Percentiles rank a stretch among this genome's conserved stretches.
phyloP scores from a whole-genome alignment of 2,888 invertebrate species.

The Cyaniris semiargus region DNA sequence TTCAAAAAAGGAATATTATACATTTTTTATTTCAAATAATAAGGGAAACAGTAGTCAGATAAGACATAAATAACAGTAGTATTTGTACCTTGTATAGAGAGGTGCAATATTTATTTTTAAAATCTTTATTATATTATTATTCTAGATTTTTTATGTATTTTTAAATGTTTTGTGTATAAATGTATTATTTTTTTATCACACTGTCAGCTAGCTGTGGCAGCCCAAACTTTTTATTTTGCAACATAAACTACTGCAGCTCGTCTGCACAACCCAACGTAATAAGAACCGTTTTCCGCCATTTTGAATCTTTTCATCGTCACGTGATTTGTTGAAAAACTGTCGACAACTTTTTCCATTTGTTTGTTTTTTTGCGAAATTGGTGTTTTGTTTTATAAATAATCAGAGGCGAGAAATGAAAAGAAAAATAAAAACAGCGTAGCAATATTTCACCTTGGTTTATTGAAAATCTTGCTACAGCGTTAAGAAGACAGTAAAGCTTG shows the following conservation, averaged over 20 bases:
- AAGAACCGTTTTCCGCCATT: neutral
- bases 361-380: neutral
- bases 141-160: too few relatives aligned
- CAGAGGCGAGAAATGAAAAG: neutral
- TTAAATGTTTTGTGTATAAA: too few relatives aligned
- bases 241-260: neutral
- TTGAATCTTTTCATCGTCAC: slow-evolving; percentile 7
- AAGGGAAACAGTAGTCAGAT: too few relatives aligned
- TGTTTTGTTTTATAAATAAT: slow-evolving; percentile 9
- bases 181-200: too few relatives aligned
- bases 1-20: too few relatives aligned
- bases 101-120: too few relatives aligned
- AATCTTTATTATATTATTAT: too few relatives aligned
- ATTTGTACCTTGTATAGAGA: too few relatives aligned
- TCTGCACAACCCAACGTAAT: neutral
- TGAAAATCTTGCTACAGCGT: neutral
- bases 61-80: too few relatives aligned
- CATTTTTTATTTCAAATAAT: too few relatives aligned
- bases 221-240: too few relatives aligned
- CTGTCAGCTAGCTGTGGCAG: too few relatives aligned
- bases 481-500: neutral
- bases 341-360: slow-evolving; percentile 12
- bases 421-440: neutral
- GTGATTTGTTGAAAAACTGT: slow-evolving; percentile 10
- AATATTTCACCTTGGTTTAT: neutral